Evolutionary conservation across 1,140 invertebrate genomes (phyloP).

Genomic region (Fopius arisanus): DNA sequence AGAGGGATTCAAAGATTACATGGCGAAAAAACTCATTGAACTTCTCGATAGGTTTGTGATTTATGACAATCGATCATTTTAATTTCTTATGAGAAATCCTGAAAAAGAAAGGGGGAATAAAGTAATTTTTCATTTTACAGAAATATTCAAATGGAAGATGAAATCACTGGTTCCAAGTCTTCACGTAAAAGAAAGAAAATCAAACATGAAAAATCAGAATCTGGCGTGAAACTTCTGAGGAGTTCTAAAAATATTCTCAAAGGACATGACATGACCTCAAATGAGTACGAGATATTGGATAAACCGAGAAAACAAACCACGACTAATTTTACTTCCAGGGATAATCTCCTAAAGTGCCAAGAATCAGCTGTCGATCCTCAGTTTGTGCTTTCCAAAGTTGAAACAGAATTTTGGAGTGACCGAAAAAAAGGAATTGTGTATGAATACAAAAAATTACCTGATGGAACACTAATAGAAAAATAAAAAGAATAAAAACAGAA

Average conservation of each 20-base stretch:
- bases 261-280: background rate
- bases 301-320: background rate
- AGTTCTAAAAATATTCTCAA: background rate
- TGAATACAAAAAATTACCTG: slow-evolving; percentile 48
- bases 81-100: too few species aligned
- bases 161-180: background rate
- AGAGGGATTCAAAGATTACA: background rate
- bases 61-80: too few species aligned
- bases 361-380: slow-evolving; percentile 45
- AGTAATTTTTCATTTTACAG: background rate
- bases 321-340: background rate
- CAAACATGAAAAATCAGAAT: background rate
- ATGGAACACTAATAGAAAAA: slow-evolving; percentile 45
- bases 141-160: background rate
- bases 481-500: too few species aligned
- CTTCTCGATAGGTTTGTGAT: background rate
- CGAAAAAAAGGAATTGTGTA: slow-evolving; percentile 44
- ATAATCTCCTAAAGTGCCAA: slow-evolving; percentile 24
- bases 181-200: background rate
- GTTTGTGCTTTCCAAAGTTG: slow-evolving; percentile 43
- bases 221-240: background rate
- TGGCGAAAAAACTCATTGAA: background rate
- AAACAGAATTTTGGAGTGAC: slow-evolving; percentile 45
- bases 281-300: background rate
- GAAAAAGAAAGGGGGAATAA: too few species aligned